Evolutionary conservation across 1,140 invertebrate genomes (phyloP), one percentile per base, ranked within the genome.

Genomic region (Heliconius eleuchia): DNA sequence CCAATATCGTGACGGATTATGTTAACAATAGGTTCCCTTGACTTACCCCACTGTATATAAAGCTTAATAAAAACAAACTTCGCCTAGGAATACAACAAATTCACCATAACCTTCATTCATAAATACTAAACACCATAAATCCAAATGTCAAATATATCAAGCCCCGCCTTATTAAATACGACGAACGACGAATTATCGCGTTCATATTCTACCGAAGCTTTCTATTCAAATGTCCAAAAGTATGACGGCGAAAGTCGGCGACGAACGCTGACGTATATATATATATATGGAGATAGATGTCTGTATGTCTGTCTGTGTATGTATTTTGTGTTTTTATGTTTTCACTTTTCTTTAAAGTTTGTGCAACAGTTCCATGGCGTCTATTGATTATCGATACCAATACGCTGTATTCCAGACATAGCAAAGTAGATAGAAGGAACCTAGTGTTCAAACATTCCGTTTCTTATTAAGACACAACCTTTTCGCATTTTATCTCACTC

Each of bases 151-250:
- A 30, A 74, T 74, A 74, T 34, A 55, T 74, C 23, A 46, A 50
- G 23, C 13, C 42, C 42, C 73, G 46, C 73, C 71, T 72, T 72
- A 74, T 74, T 74, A 74, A 52, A 55, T 50, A 74, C 50, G 50
- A 74, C 74, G 60, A 30, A 18, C 60, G 60, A 66, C 60, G 60
- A 76, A 76, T 76, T 76, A 76, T 72, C 46, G 66, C 30, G 70
- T 73, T 30, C 70, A 50, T 80, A 77, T 80, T 70, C 73, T 73
- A 52, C 27, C 55, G 39, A 42, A 50, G 83, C 90, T 92, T 92
- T 92, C 91, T 92, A 92, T 91, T 91, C 87, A 91, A 91, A 92
- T 90, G 85, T 82, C 83, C 84, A 86, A 85, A 90, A 88, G 89
- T 91, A 85, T 89, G 83, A 86, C 88, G 80, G 88, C 86, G 90